phyloP scores from a whole-genome alignment of 2,888 invertebrate genomes.

The Sthenelais limicola region DNA sequence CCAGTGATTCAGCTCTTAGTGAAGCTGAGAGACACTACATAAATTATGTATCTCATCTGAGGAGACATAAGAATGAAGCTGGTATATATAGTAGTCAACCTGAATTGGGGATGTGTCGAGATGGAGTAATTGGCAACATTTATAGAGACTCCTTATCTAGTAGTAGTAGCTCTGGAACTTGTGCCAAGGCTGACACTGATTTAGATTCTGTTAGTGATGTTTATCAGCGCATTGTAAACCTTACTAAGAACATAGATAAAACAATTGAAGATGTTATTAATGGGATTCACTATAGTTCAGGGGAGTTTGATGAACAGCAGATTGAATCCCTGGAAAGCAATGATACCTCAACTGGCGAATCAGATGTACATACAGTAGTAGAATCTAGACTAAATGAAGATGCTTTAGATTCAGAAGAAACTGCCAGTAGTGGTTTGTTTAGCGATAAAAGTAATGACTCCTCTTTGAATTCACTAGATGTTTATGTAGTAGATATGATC shows the following conservation, averaged over 20 bases:
- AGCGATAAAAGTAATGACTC: no score
- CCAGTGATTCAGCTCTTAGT: slow-evolving; percentile 9
- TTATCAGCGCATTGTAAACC: slow-evolving; percentile 12
- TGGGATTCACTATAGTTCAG: background rate
- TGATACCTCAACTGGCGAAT: background rate
- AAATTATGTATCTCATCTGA: slow-evolving; percentile 13
- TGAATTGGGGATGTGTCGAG: background rate
- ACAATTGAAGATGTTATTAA: slow-evolving; percentile 19
- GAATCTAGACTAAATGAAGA: no score
- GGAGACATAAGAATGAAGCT: slow-evolving; percentile 5
- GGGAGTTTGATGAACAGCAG: background rate
- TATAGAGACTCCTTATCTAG: background rate
- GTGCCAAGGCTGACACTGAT: no score
- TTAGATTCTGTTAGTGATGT: slow-evolving; percentile 23
- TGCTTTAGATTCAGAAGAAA: background rate
- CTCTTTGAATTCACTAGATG: background rate
- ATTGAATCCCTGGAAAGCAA: background rate
- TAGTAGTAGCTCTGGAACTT: no score
- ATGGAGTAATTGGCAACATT: slow-evolving; percentile 7
- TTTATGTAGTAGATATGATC: slow-evolving; percentile 13
- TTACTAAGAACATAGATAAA: slow-evolving; percentile 3
- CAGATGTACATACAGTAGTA: background rate
- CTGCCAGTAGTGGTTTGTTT: background rate
- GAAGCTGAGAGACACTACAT: slow-evolving; percentile 20
- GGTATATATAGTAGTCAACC: background rate